These are phyloP conservation scores for Callipepla californica DNA, from an alignment of 2,113 vertebrate species.

Conservation along the genomic window DNA sequence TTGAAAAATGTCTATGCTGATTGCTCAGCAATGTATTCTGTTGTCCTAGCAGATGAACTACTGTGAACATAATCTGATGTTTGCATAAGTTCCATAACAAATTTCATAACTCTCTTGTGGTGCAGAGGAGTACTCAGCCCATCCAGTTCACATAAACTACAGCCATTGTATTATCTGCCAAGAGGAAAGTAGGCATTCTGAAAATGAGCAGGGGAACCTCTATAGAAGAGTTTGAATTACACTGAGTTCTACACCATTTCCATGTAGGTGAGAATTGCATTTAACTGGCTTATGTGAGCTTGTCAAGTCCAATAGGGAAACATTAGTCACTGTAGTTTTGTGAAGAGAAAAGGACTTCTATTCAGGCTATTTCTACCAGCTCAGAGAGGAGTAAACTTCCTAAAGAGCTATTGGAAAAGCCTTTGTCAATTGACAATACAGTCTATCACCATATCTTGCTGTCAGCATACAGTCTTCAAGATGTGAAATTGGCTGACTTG, in stretches of 20 bases:
- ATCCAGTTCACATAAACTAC: not conserved
- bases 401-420: not conserved
- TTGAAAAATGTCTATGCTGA: constrained; percentile 45
- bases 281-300: not conserved
- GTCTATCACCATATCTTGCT: not conserved
- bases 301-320: not conserved
- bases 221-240: not conserved
- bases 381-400: not conserved
- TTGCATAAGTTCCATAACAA: constrained; percentile 35
- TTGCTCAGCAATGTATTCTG: constrained; percentile 31
- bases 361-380: not conserved
- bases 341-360: not conserved
- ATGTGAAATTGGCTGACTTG: not conserved
- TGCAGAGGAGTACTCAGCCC: not conserved
- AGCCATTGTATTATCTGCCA: not conserved
- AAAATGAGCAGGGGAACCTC: not conserved
- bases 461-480: not conserved
- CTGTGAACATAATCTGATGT: constrained; percentile 46
- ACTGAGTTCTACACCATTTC: not conserved
- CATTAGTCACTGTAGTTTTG: not conserved
- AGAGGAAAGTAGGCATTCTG: not conserved
- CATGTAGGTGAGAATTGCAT: not conserved
- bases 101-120: not conserved
- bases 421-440: not conserved
- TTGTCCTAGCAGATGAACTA: constrained; percentile 39